phyloP scores from a whole-genome alignment of 2,113 vertebrate species.

The Poeciliopsis retropinna region DNA sequence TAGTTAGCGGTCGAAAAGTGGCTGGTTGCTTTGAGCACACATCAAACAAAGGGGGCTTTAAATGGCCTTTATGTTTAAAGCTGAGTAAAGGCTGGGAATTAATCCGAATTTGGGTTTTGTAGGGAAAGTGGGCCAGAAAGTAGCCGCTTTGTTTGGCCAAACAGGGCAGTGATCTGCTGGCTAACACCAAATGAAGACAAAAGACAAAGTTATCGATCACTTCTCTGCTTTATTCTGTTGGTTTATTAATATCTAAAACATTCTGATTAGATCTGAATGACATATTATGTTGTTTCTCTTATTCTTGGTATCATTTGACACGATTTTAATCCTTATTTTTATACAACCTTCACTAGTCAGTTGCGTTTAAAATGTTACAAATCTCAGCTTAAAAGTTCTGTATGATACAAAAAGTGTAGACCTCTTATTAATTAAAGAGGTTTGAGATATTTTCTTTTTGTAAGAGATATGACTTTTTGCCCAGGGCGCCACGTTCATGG shows the following conservation, averaged over 20 bases:
- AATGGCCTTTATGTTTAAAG: not conserved
- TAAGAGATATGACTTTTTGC: not conserved
- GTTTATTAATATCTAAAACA: not conserved
- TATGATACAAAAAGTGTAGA: not conserved
- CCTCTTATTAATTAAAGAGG: not conserved
- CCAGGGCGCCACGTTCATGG: too few relatives aligned
- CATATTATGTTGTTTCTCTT: not conserved
- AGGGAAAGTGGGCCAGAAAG: conserved; percentile 45
- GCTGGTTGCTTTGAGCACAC: not conserved
- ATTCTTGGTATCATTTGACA: not conserved
- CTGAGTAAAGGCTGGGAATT: not conserved
- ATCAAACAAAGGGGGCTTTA: fast-evolving
- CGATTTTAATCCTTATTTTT: not conserved
- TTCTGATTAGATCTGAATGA: not conserved
- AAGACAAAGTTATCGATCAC: not conserved
- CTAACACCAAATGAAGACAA: too few relatives aligned
- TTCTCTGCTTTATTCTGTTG: not conserved
- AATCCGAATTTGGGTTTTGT: conserved; percentile 6
- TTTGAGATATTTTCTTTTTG: not conserved
- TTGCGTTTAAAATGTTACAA: not conserved
- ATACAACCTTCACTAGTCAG: not conserved
- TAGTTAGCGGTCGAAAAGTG: not conserved
- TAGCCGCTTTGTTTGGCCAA: conserved; percentile 11
- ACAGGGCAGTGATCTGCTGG: not conserved
- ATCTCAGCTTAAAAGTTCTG: not conserved